Evolutionary conservation across 2,888 invertebrate species (phyloP).

Genomic region (Aplocera efformata): DNA sequence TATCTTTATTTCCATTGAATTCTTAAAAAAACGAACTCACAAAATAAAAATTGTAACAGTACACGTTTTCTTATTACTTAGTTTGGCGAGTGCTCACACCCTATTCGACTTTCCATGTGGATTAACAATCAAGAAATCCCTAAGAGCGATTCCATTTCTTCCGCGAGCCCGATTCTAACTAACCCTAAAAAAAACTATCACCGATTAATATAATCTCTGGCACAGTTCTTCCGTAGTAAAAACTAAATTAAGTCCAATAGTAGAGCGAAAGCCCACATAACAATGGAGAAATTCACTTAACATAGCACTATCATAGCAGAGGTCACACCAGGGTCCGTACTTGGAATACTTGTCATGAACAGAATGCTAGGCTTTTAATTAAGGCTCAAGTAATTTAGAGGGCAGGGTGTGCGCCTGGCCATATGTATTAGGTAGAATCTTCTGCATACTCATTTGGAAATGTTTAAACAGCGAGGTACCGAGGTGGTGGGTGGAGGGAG

Average conservation of each 20-base stretch:
- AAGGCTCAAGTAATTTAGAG: constrained; percentile 76
- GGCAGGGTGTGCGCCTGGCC: constrained; percentile 61
- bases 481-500: constrained; percentile 45
- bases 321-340: constrained; percentile 42
- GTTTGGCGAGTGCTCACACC: no score
- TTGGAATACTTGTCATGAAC: constrained; percentile 77
- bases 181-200: no score
- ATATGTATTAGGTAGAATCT: constrained; percentile 67
- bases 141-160: no score
- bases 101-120: no score
- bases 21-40: no score
- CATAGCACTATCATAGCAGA: constrained; percentile 54
- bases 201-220: no score
- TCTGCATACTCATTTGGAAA: constrained; percentile 79
- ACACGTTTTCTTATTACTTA: no score
- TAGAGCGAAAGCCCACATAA: constrained; percentile 28
- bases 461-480: constrained; percentile 67
- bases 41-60: no score
- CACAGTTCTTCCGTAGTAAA: constrained; percentile 9
- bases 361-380: constrained; percentile 78
- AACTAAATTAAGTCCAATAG: constrained; percentile 32
- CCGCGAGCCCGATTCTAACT: no score
- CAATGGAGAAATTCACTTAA: constrained; percentile 52
- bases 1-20: no score
- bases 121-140: no score